phyloP scores from a whole-genome alignment of 2,797 vertebrate species.

The Myotis daubentonii region DNA sequence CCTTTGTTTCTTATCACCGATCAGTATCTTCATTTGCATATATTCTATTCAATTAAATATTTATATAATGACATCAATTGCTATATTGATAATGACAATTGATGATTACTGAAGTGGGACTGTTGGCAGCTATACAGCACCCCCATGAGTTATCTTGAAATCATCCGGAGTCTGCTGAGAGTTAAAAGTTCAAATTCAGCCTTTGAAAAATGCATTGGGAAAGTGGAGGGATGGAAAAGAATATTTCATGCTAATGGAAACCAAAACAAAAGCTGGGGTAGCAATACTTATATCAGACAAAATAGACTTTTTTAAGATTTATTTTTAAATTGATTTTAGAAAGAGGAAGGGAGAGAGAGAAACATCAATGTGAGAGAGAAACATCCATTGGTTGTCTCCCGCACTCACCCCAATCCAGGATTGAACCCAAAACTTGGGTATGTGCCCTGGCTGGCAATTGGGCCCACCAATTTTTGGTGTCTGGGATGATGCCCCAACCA shows the following conservation, averaged over 20 bases:
- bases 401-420: background rate
- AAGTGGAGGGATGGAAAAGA: background rate
- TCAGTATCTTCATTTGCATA: background rate
- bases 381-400: background rate
- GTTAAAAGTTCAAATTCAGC: background rate
- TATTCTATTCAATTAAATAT: constrained; percentile 20
- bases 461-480: background rate
- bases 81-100: background rate
- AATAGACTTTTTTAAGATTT: background rate
- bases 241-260: background rate
- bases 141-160: background rate
- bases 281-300: background rate
- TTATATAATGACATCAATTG: background rate
- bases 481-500: background rate
- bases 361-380: background rate
- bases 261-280: background rate
- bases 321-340: background rate
- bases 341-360: background rate
- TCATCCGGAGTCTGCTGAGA: background rate
- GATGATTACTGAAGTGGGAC: background rate
- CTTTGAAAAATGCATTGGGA: background rate
- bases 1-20: background rate
- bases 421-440: background rate
- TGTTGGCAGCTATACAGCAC: background rate
- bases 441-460: background rate